phyloP scores from a whole-genome alignment of 2,113 vertebrate genomes.

The Perccottus glenii region DNA sequence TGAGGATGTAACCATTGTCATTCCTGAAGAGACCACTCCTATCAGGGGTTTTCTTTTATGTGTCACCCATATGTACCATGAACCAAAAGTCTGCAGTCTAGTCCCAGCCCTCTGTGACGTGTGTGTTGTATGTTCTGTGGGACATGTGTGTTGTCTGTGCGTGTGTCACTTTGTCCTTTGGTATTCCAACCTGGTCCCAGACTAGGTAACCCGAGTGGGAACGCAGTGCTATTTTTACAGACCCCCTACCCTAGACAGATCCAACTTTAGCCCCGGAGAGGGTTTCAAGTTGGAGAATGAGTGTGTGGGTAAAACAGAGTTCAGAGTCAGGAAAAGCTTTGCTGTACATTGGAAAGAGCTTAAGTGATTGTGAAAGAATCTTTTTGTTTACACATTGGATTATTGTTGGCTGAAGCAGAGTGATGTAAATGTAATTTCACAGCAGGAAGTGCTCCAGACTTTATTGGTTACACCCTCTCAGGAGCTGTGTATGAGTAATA shows the following conservation, averaged over 20 bases:
- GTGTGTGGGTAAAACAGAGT: slow-evolving; percentile 28
- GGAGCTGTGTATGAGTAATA: slow-evolving; percentile 1
- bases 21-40: neutral
- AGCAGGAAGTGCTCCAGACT: slow-evolving; percentile 50
- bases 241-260: slow-evolving; percentile 42
- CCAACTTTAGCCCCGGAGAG: slow-evolving; percentile 33
- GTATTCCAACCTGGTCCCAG: slow-evolving; percentile 50
- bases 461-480: slow-evolving; percentile 19
- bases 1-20: neutral
- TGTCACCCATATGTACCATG: neutral
- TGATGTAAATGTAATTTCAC: slow-evolving; percentile 14
- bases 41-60: neutral
- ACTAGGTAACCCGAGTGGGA: slow-evolving; percentile 60
- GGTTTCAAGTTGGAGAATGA: slow-evolving; percentile 32
- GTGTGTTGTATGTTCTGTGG: neutral
- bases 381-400: neutral
- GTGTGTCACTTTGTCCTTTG: slow-evolving; percentile 28
- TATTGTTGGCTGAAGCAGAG: neutral
- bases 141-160: slow-evolving; percentile 14
- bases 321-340: slow-evolving; percentile 21
- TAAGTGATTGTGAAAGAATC: slow-evolving; percentile 1
- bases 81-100: neutral
- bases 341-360: neutral
- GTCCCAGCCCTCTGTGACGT: neutral
- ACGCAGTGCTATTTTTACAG: slow-evolving; percentile 59